Evolutionary conservation across 2,797 vertebrate species (phyloP).

Genomic region (Ceyx erithaca): DNA sequence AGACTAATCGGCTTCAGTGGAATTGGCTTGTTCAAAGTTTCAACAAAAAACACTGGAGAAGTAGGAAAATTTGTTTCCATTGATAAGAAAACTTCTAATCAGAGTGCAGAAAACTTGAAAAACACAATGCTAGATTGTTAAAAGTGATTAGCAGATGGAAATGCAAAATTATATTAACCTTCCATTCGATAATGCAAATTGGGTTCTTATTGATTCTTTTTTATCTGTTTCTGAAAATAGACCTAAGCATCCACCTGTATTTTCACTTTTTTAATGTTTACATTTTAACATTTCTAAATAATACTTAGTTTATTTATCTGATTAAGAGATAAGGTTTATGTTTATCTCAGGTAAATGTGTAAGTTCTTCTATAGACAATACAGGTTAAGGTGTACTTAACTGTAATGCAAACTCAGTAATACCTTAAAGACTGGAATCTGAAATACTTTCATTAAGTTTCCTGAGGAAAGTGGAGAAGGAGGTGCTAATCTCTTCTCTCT

Average conservation of each 20-base stretch:
- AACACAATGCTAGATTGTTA: not conserved
- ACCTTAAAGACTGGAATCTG: not conserved
- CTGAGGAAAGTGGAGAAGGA: not conserved
- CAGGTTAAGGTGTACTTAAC: not conserved
- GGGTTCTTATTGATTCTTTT: not conserved
- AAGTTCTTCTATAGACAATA: not conserved
- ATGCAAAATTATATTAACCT: not conserved
- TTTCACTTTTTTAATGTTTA: not conserved
- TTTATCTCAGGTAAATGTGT: not conserved
- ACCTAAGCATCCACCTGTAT: not conserved
- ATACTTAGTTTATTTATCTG: not conserved
- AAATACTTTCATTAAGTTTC: not conserved
- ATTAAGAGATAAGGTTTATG: not conserved
- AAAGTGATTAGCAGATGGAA: not conserved
- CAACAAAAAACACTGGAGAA: not conserved
- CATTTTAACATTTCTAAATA: not conserved
- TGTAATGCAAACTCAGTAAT: not conserved
- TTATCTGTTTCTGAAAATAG: not conserved
- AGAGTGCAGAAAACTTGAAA: not conserved
- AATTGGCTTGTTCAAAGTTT: not conserved
- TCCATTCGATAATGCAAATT: not conserved
- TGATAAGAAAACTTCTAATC: not conserved
- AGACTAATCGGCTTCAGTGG: not conserved
- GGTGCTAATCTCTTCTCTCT: not conserved
- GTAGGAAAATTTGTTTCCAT: fast-evolving